Base-by-base conservation (phyloP, 2,888 invertebrate genomes). In the Aphidius colemani region DNA sequence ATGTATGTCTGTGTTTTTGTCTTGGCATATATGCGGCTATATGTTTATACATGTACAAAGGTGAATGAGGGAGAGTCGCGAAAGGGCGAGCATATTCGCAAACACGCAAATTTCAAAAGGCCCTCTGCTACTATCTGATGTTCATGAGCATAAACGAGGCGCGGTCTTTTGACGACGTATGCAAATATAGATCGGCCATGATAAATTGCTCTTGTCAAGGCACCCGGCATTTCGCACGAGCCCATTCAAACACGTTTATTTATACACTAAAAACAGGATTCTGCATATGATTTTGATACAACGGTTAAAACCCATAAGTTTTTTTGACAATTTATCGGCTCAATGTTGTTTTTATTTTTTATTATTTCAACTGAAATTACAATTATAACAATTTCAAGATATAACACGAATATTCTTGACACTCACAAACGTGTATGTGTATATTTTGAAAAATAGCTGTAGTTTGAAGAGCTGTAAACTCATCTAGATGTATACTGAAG, bases 181-280 rank as follows among this genome's bases (percentile, higher is more conserved):
- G 81, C 81, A 81, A 80, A 81, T 80, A 81, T 76, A 81, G 81
- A 81, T 82, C 79, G 81, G 78, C 77, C 76, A 79, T 82, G 81
- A 81, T 82, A 82, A 82, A 82, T 82, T 81, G 80, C 79, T 78
- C 79, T 78, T 77, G 80, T 80, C 79, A 80, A 79, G 80, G 77
- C 79, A 79, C 75, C 78, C 79, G 78, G 79, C 78, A 79, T 81
- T 80, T 81, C 80, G 79, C 79, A 79, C 80, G 78, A 78, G 78
- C 75, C 76, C 74, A 76, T 75, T 75, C 70, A 79, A 79, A 81
- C 78, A 75, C 75, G 78, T 78, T 79, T 71, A 75, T 18, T 18
- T 30, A 30, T 70, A 71, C 68, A 66, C 58, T 67, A 69, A 71
- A 73, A 75, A 71, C 72, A 68, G 74, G 74, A 74, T 75, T 74